phyloP scores from a whole-genome alignment of 2,888 invertebrate species.

The Bugula neritina region DNA sequence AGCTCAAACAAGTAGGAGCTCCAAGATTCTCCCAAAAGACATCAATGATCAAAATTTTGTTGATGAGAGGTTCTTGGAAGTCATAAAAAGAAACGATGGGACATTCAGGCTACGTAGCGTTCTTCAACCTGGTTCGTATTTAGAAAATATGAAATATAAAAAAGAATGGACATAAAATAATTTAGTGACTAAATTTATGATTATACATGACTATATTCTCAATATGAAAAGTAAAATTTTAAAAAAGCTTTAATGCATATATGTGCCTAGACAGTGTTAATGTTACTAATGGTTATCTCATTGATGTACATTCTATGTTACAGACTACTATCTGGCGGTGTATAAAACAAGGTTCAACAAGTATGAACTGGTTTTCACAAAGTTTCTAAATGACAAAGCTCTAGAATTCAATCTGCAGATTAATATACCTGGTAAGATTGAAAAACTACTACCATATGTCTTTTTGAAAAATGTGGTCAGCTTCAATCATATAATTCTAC shows the following conservation, averaged over 20 bases:
- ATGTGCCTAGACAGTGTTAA: too few relatives aligned
- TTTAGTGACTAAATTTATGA: too few relatives aligned
- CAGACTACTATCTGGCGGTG: background rate
- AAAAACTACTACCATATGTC: too few relatives aligned
- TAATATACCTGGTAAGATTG: background rate
- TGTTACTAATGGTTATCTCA: too few relatives aligned
- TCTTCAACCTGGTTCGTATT: background rate
- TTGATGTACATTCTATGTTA: background rate
- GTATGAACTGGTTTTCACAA: background rate
- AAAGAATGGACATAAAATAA: too few relatives aligned
- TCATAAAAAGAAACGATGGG: background rate
- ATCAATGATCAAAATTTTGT: background rate
- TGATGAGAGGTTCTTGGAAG: background rate
- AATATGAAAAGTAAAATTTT: too few relatives aligned
- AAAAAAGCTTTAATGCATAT: too few relatives aligned
- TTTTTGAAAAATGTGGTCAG: too few relatives aligned
- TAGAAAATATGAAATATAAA: too few relatives aligned
- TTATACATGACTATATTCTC: too few relatives aligned
- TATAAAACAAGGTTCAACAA: background rate
- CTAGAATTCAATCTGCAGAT: background rate
- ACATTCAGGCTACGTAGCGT: background rate
- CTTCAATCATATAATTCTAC: too few relatives aligned
- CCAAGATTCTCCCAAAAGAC: background rate
- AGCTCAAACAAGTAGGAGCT: background rate
- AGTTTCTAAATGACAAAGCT: background rate